Base-by-base conservation (phyloP, 2,797 vertebrate genomes). In the Myotis myotis region DNA sequence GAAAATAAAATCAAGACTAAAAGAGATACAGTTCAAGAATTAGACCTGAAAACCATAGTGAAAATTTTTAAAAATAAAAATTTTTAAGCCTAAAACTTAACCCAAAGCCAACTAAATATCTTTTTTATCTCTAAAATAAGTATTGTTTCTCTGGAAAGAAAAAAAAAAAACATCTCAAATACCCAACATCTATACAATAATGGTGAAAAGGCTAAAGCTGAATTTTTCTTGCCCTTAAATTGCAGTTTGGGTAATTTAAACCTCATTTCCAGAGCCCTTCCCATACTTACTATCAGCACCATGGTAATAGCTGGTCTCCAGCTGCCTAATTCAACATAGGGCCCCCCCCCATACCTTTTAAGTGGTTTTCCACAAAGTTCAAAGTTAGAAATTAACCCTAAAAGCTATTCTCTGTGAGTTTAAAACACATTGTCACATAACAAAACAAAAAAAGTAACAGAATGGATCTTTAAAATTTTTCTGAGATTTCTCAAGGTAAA, bases 1-100 rank as follows among this genome's bases (percentile, higher is more conserved):
- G 95, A 97, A 98, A 98, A 98, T 93, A 98, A 97, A 98, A 97
- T 97, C 96, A 96, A 94, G 86, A 97, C 87, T 91, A 97, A 97
- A 96, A 91, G 71, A 95, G 82, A 91, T 33, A 97, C 25, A 97
- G 60, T 96, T 98, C 95, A 96, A 95, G 80, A 97, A 93, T 72
- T 82, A 80, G 91, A 97, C 86, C 62, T 89, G 79, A 84, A 95
- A 97, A 92, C 41, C 78, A 91, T 3, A 95, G 36, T 83, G 62
- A 94, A 64, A 96, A 94, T 87, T 95, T 96, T 79, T 74, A 30
- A 95, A 95, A 94, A 87, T 76, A 83, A 95, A 96, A 88, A 87
- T 23, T 79, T 78, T 82, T n/a, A 78, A 89, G 28, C 22, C 68
- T 41, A 91, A 96, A 87, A n/a, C 33, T 85, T 92, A 94, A 97